Evolutionary conservation across 2,797 vertebrate species (phyloP), one percentile per base, ranked within the genome.

Genomic region (Coreius guichenoti): DNA sequence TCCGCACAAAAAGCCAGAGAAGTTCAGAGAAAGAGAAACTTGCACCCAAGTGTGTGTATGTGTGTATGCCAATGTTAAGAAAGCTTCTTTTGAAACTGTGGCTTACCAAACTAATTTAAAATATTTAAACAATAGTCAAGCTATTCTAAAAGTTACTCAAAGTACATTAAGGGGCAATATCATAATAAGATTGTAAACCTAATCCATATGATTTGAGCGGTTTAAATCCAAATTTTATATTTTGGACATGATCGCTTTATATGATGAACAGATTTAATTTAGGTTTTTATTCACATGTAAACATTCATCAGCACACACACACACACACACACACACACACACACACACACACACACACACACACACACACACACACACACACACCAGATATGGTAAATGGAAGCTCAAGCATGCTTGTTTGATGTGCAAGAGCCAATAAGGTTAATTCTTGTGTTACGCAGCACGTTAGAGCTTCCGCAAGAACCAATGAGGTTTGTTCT

Each of bases 1-100:
- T 56, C 14, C 5, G 58, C 56, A 85, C 49, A 47, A 84, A 89
- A 89, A 8, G 51, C 76, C 63, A 83, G n/a, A 21, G 85, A 88
- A 80, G 84, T 45, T 39, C 69, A 75, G 58, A 75, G 87, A 87
- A 82, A 77, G 75, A 54, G 49, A 47, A 58, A 70, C 56, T 67
- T 58, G 2, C 47, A 17, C 8, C 49, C 5, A 13, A 36, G 68
- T 21, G 36, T 65, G n/a, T 39, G 56, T 39, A 2, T 29, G 5
- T 29, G 4, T 6, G 1, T 31, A 23, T 5, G 3, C 33, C 9
- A 21, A 33, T 45, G 51, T 45, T 4, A 9, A 47, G 43, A 17
- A 83, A 75, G 5, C 58, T 51, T 26, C n/a, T 56, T 69, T 63
- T 31, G 14, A 67, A 65, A 80, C 16, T 47, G n/a, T 49, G 14